phyloP scores from a whole-genome alignment of 2,888 invertebrate species.

The Epinotia demarniana region DNA sequence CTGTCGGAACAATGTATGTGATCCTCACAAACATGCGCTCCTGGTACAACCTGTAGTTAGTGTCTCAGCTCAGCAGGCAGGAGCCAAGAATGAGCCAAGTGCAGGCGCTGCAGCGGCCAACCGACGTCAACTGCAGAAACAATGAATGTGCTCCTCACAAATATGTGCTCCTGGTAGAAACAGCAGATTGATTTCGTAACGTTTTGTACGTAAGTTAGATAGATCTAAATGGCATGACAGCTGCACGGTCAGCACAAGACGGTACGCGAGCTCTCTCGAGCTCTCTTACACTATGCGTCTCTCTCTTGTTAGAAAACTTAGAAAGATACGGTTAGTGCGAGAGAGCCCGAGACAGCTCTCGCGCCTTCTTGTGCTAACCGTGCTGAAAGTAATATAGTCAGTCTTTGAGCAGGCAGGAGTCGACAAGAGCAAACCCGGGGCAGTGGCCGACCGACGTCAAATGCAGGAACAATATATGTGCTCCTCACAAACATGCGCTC shows the following conservation, averaged over 20 bases:
- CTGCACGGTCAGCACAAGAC: too few relatives aligned
- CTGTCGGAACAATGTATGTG: slow-evolving; percentile 89
- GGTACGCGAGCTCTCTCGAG: too few relatives aligned
- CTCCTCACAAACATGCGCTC: neutral
- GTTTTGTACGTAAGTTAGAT: too few relatives aligned
- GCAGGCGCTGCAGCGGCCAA: slow-evolving; percentile 84
- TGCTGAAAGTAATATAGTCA: slow-evolving; percentile 60
- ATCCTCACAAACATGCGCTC: neutral
- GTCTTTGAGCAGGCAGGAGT: neutral
- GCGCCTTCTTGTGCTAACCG: too few relatives aligned
- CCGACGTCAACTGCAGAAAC: slow-evolving; percentile 80
- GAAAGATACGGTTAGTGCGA: too few relatives aligned
- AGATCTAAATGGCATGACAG: too few relatives aligned
- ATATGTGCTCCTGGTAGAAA: slow-evolving; percentile 71
- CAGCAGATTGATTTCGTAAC: too few relatives aligned
- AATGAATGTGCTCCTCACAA: slow-evolving; percentile 61
- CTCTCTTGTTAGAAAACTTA: too few relatives aligned
- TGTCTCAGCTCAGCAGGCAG: neutral
- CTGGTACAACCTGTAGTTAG: neutral
- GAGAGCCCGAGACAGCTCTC: too few relatives aligned
- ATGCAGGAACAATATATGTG: slow-evolving; percentile 89
- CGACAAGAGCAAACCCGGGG: slow-evolving; percentile 63
- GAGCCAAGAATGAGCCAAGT: neutral
- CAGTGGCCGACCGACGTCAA: slow-evolving; percentile 88
- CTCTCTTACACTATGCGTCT: too few relatives aligned